Percentiles rank a stretch among this genome's conserved stretches.
phyloP scores from a whole-genome alignment of 2,113 vertebrate species.

The Eleginops maclovinus region DNA sequence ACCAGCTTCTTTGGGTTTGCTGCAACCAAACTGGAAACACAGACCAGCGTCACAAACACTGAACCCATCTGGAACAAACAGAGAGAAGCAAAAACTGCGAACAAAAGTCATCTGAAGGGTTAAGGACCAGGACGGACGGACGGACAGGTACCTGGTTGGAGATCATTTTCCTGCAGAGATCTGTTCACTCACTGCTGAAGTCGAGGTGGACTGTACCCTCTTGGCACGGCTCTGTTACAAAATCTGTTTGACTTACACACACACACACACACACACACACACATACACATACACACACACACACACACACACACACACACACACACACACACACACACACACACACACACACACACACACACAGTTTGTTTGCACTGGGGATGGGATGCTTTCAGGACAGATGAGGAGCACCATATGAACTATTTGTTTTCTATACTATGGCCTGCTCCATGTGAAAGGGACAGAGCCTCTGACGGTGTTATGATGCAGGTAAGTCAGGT shows the following conservation, averaged over 20 bases:
- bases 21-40: background rate
- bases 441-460: no score
- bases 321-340: background rate
- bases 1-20: background rate
- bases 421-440: background rate
- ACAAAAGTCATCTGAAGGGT: background rate
- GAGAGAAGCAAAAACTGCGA: background rate
- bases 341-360: background rate
- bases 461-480: no score
- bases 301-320: background rate
- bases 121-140: background rate
- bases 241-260: conserved; percentile 23
- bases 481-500: no score
- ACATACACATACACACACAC: background rate
- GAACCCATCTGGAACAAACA: conserved; percentile 5
- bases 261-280: no score
- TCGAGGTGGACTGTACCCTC: conserved; percentile 33
- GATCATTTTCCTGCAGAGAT: conserved; percentile 12
- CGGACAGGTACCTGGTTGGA: conserved; percentile 15
- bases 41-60: background rate
- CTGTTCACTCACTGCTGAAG: background rate
- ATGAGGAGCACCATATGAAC: background rate
- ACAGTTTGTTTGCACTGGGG: background rate
- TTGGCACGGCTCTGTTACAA: conserved; percentile 1
- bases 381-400: background rate